Conservation (phyloP, 2,113 vertebrate species). For the Tympanuchus pallidicinctus region DNA sequence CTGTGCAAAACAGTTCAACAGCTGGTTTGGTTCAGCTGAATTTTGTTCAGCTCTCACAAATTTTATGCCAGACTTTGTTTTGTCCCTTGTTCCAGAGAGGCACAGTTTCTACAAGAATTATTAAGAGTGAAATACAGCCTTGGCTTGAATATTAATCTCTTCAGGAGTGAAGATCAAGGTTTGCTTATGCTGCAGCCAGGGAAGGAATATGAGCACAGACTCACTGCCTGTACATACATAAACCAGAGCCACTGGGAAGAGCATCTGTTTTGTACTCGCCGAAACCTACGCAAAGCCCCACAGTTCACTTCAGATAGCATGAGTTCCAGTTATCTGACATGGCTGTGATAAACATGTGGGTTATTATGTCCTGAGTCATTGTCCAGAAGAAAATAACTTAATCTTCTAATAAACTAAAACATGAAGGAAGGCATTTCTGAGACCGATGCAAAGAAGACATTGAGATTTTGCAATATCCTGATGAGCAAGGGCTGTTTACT, state of each 20-base stretch:
- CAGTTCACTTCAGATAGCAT: neutral
- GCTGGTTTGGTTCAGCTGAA: neutral
- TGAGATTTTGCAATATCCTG: conserved; percentile 32
- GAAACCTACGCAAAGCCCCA: neutral
- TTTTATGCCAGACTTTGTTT: neutral
- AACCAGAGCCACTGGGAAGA: neutral
- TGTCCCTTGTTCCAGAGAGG: conserved; percentile 2
- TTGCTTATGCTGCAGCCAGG: neutral
- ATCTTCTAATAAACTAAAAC: conserved; percentile 17
- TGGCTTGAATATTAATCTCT: neutral
- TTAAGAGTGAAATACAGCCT: neutral
- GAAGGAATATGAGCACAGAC: neutral
- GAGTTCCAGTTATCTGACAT: neutral
- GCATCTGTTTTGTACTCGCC: neutral
- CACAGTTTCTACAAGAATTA: neutral
- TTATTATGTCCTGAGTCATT: conserved; percentile 3
- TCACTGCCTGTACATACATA: neutral
- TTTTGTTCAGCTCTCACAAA: neutral
- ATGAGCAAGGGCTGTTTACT: neutral
- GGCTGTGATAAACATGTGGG: neutral
- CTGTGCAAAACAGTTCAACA: neutral
- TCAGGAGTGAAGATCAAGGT: neutral
- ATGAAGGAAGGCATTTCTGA: neutral
- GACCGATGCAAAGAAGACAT: neutral
- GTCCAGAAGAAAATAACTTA: conserved; percentile 27